Conservation (phyloP, 2,113 vertebrate species). For the Psilopsiagon aurifrons region DNA sequence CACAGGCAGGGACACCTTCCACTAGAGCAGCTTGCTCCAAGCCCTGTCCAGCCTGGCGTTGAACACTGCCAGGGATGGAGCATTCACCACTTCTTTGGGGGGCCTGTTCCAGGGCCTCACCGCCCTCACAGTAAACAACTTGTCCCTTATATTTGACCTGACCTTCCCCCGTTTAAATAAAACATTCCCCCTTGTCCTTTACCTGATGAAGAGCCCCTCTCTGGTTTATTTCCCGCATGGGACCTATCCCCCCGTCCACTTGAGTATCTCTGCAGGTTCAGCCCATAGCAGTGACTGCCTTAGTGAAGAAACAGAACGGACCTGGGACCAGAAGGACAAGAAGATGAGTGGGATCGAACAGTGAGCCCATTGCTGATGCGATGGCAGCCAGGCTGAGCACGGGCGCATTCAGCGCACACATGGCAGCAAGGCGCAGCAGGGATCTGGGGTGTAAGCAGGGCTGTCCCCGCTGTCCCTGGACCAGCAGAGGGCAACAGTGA, state of each 20-base stretch:
- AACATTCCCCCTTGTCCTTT: neutral
- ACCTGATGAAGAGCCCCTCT: neutral
- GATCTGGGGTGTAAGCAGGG: neutral
- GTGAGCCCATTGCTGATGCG: accelerated
- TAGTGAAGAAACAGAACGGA: neutral
- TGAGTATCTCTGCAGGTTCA: neutral
- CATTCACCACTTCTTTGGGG: neutral
- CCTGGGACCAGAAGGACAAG: neutral
- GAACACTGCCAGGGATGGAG: neutral
- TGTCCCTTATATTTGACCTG: neutral
- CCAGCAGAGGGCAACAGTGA: constrained; percentile 74
- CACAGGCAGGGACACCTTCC: neutral
- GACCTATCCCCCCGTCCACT: neutral
- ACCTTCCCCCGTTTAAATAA: neutral
- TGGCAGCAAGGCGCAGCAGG: neutral
- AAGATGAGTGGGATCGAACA: neutral
- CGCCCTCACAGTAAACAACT: neutral
- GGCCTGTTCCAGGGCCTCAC: neutral
- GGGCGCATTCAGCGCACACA: accelerated
- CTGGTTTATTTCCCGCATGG: neutral
- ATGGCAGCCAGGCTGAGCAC: neutral
- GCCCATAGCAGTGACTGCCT: accelerated
- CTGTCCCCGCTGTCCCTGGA: neutral
- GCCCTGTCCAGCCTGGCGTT: neutral
- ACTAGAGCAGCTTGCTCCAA: neutral